Conservation (phyloP, 2,797 vertebrate genomes). For the Sebastes ruberrimus region DNA sequence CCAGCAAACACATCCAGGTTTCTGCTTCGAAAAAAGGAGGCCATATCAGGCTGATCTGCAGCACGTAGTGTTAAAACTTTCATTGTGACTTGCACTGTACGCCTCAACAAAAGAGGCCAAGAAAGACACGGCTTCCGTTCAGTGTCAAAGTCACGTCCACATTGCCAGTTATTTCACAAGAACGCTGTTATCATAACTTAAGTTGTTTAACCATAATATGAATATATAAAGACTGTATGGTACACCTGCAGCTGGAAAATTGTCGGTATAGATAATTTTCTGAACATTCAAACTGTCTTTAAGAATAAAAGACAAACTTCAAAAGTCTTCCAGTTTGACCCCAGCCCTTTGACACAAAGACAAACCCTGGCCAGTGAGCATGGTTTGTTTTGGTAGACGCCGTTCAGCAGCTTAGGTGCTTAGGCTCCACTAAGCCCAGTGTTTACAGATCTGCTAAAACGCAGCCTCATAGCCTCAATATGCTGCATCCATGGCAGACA, state of each 20-base stretch:
- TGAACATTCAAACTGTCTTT: not conserved
- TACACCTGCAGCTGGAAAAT: not conserved
- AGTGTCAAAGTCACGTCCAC: constrained; percentile 70
- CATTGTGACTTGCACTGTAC: constrained; percentile 64
- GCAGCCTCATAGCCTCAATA: constrained; percentile 51
- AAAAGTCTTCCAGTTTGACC: constrained; percentile 43
- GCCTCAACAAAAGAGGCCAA: constrained; percentile 65
- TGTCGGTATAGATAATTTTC: not conserved
- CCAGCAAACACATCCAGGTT: constrained; percentile 16
- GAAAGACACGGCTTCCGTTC: constrained; percentile 41
- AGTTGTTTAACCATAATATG: constrained; percentile 28
- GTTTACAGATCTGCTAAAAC: constrained; percentile 74
- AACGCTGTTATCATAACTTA: constrained; percentile 32
- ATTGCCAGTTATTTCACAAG: constrained; percentile 48
- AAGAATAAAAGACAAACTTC: constrained; percentile 17
- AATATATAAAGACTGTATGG: constrained; percentile 1
- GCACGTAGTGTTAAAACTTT: constrained; percentile 65
- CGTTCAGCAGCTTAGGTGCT: constrained; percentile 55
- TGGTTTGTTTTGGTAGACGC: constrained; percentile 70
- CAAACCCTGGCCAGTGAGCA: constrained; percentile 35
- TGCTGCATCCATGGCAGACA: constrained; percentile 28
- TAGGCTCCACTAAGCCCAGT: constrained; percentile 60
- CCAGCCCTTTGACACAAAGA: constrained; percentile 40
- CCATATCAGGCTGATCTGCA: constrained; percentile 69
- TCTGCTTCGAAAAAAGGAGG: not conserved